Base-by-base conservation (phyloP, 2,888 invertebrate genomes). In the Cheilosia impressa region DNA sequence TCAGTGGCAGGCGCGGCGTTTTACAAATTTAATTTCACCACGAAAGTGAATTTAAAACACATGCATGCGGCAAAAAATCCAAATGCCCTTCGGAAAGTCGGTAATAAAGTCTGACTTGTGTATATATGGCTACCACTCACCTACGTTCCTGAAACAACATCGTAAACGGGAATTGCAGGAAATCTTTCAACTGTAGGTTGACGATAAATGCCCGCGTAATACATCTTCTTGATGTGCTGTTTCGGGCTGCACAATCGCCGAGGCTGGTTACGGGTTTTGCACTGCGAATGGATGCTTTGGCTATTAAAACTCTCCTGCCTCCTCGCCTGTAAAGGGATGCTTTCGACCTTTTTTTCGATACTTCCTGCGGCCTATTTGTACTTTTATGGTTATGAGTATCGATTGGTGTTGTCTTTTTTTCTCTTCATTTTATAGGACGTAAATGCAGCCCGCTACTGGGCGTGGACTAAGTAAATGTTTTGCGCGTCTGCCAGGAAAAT, bases 111-210 rank as follows among this genome's bases (percentile, higher is more conserved):
- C 43, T 58, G 50, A n/a, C 22, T 9, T 22, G 3, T 31, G 17
- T 9, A 9, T 34, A 19, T n/a, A 17, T 22, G 13, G 69, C 27
- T 47, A 50, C 19, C 38, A 38, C 45, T 79, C 52, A 66, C 62
- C 60, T 80, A 60, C 53, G 34, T 22, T 41, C 60, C 24, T 31
- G 15, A 60, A 68, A 73, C 47, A 60, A 47, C 55, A 62, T 68
- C 80, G 80, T 73, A 73, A 75, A 72, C 65, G 53, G 52, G 45
- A 66, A 79, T 66, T 79, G 58, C 72, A 53, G 57, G 34, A 71
- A 78, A 71, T 78, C 71, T 78, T 78, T 78, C 58, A 65, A 66
- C 65, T 58, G 5, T 57, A 43, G 63, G n/a, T 31, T 57, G 50
- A 34, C 34, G 50, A 69, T 57, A 27, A 57, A 10, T 31, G 27